Conservation (phyloP, 2,113 vertebrate species). For the Gasterosteus nipponicus region DNA sequence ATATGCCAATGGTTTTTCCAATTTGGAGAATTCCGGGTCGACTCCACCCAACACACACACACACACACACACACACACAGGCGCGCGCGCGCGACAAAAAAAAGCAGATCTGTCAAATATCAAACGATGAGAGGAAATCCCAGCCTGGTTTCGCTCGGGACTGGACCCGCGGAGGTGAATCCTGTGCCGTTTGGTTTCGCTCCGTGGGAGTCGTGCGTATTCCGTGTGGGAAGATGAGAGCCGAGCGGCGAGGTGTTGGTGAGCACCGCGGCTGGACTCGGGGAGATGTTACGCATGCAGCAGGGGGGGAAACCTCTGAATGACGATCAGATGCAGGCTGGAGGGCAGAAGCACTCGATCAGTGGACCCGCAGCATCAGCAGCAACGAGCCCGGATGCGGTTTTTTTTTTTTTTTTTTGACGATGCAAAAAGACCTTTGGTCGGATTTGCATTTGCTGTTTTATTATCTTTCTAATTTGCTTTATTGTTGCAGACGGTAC, state of each 20-base stretch:
- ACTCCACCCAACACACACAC: slow-evolving; percentile 79
- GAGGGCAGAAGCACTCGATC: slow-evolving; percentile 59
- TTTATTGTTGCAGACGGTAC: slow-evolving; percentile 41
- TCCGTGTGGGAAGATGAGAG: slow-evolving; percentile 63
- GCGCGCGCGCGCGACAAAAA: slow-evolving; percentile 27
- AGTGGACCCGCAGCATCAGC: slow-evolving; percentile 44
- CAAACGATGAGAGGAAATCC: slow-evolving; percentile 74
- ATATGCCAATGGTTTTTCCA: slow-evolving; percentile 72
- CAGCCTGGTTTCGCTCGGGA: slow-evolving; percentile 59
- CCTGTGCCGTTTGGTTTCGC: slow-evolving; percentile 34
- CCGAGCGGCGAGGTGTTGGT: slow-evolving; percentile 53
- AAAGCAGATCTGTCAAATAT: slow-evolving; percentile 72
- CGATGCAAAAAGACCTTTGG: slow-evolving; percentile 19
- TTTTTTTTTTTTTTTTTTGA: slow-evolving; percentile 3
- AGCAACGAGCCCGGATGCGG: slow-evolving; percentile 20
- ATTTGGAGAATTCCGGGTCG: slow-evolving; percentile 74
- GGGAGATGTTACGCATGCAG: slow-evolving; percentile 74
- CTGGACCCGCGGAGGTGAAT: slow-evolving; percentile 48
- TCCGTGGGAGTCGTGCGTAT: slow-evolving; percentile 61
- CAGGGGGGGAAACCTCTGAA: slow-evolving; percentile 76
- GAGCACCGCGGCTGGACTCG: slow-evolving; percentile 67
- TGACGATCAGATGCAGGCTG: slow-evolving; percentile 73
- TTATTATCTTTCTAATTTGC: slow-evolving; percentile 20
- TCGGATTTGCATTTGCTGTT: slow-evolving; percentile 36
- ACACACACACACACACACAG: slow-evolving; percentile 17